Conservation (phyloP, 2,888 invertebrate species). For the Eutolmus rufibarbis region DNA sequence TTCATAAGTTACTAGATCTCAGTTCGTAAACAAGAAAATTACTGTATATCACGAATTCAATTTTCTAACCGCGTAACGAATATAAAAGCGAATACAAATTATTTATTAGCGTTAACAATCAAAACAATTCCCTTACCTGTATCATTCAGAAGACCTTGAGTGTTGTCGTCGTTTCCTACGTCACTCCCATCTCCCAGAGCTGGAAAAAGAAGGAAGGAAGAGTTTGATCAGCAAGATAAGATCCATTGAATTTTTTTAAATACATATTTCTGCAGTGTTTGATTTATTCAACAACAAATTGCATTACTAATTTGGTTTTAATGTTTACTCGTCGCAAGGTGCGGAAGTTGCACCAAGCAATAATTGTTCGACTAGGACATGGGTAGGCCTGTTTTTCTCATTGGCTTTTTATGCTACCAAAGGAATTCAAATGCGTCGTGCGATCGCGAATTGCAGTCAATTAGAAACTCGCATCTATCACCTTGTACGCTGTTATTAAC, state of each 20-base stretch:
- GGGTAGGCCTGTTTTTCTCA: background rate
- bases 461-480: background rate
- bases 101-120: background rate
- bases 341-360: background rate
- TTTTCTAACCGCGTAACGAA: background rate
- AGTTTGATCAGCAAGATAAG: background rate
- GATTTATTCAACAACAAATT: background rate
- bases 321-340: background rate
- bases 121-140: conserved; percentile 50
- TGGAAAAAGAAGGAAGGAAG: conserved; percentile 48
- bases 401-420: background rate
- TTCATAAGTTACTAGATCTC: background rate
- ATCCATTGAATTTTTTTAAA: background rate
- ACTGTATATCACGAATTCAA: background rate
- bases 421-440: background rate
- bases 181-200: conserved; percentile 54
- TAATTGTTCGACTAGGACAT: background rate
- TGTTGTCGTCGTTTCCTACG: conserved; percentile 52
- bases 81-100: background rate
- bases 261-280: background rate
- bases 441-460: background rate
- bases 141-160: conserved; percentile 52
- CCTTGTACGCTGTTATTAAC: background rate
- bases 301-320: background rate
- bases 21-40: background rate